phyloP scores from a whole-genome alignment of 2,888 invertebrate genomes.

The Pollenia amentaria region DNA sequence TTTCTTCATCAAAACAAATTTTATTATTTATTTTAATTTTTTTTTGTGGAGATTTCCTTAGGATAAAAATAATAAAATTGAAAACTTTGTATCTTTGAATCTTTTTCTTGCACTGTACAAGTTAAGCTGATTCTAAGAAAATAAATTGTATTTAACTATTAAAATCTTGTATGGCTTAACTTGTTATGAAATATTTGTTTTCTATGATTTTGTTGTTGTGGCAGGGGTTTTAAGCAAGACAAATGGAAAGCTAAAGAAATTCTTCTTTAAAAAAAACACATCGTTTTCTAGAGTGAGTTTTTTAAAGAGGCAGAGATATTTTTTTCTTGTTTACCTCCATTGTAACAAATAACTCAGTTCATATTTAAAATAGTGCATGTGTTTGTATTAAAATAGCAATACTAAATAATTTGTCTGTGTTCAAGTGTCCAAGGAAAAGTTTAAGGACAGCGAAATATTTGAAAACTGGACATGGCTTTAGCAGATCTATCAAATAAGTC shows the following conservation, averaged over 20 bases:
- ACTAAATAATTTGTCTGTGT: not conserved
- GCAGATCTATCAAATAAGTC: too few species aligned
- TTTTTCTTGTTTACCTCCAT: too few species aligned
- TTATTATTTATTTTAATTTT: not conserved
- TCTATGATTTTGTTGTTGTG: constrained; percentile 19
- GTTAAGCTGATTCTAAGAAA: constrained; percentile 34
- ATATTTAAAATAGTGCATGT: not conserved
- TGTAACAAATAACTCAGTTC: not conserved
- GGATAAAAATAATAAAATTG: constrained; percentile 61
- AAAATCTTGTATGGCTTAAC: constrained; percentile 51
- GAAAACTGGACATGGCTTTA: not conserved
- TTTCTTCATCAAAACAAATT: constrained; percentile 28
- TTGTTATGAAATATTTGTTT: constrained; percentile 53
- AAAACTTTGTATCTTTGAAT: constrained; percentile 57
- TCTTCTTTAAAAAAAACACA: not conserved
- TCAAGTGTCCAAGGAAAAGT: not conserved
- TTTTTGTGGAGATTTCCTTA: constrained; percentile 50
- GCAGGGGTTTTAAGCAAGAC: not conserved
- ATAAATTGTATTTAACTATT: constrained; percentile 57
- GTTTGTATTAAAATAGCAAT: not conserved
- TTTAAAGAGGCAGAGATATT: too few species aligned
- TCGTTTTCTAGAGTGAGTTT: not conserved
- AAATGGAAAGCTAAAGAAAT: constrained; percentile 5
- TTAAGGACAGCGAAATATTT: not conserved
- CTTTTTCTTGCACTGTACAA: constrained; percentile 40